Percentiles rank a stretch among this genome's conserved stretches.
These are phyloP conservation scores for Eleutherodactylus coqui DNA, from an alignment of 2,797 vertebrate genomes.

Conservation along the genomic window DNA sequence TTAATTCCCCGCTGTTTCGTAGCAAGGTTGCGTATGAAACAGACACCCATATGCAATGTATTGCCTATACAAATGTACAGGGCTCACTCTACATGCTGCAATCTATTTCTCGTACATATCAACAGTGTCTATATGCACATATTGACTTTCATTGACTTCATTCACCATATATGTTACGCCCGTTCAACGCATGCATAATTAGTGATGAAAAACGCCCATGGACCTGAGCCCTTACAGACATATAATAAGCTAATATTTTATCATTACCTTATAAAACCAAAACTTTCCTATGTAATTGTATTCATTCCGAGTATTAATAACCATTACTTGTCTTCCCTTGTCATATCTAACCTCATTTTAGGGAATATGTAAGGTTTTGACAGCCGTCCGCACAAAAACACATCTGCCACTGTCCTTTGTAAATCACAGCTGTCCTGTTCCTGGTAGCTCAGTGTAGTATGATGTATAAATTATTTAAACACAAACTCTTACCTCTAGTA, in stretches of 20 bases:
- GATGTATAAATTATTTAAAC: conserved; percentile 5
- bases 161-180: too few species aligned
- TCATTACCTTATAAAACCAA: not conserved
- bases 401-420: conserved; percentile 35
- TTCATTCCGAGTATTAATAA: not conserved
- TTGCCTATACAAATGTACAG: too few species aligned
- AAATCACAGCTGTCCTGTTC: conserved; percentile 39
- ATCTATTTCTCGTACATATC: too few species aligned
- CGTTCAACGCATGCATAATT: too few species aligned
- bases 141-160: too few species aligned
- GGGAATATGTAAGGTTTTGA: conserved; percentile 11
- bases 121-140: too few species aligned
- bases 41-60: too few species aligned
- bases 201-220: too few species aligned
- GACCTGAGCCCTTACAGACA: too few species aligned
- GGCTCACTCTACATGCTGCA: too few species aligned
- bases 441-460: not conserved
- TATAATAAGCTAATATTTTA: not conserved
- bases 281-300: not conserved
- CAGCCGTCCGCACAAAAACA: conserved; percentile 18
- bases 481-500: not conserved
- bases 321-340: not conserved
- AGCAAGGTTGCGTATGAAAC: too few species aligned
- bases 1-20: too few species aligned
- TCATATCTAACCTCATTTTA: conserved; percentile 6